Percentiles rank a stretch among this genome's conserved stretches.
These are phyloP conservation scores for Chelonia mydas DNA, from an alignment of 2,797 vertebrate species.

Conservation along the genomic window DNA sequence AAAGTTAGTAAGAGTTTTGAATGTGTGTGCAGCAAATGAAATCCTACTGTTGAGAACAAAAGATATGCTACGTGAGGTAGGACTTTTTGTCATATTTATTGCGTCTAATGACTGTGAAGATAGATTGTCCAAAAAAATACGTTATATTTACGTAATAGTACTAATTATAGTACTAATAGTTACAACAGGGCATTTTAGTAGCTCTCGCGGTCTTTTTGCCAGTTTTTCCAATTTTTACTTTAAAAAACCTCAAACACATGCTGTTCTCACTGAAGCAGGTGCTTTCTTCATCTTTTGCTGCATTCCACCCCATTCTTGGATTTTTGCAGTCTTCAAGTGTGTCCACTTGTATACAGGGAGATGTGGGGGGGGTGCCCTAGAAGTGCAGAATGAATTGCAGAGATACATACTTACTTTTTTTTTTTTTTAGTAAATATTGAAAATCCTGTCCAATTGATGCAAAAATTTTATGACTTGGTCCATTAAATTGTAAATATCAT, in stretches of 20 bases:
- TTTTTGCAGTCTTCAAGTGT: background rate
- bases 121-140: constrained; percentile 8
- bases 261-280: background rate
- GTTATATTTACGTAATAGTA: no score
- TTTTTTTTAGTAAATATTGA: constrained; percentile 48
- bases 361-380: background rate
- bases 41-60: background rate
- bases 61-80: background rate
- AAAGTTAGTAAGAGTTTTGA: background rate
- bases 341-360: background rate
- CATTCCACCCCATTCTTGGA: background rate
- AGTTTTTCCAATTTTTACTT: background rate
- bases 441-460: constrained; percentile 53
- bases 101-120: background rate
- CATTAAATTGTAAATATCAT: constrained; percentile 78
- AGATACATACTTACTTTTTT: constrained; percentile 24
- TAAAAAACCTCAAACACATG: background rate
- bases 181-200: background rate
- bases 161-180: no score
- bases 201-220: background rate
- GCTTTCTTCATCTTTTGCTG: background rate
- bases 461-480: constrained; percentile 76
- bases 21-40: background rate
- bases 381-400: background rate
- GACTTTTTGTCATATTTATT: background rate